A percentile compares a stretch with the other conserved stretches of the same genome.
Conservation (phyloP, 2,113 vertebrate genomes). For the Lontra canadensis region DNA sequence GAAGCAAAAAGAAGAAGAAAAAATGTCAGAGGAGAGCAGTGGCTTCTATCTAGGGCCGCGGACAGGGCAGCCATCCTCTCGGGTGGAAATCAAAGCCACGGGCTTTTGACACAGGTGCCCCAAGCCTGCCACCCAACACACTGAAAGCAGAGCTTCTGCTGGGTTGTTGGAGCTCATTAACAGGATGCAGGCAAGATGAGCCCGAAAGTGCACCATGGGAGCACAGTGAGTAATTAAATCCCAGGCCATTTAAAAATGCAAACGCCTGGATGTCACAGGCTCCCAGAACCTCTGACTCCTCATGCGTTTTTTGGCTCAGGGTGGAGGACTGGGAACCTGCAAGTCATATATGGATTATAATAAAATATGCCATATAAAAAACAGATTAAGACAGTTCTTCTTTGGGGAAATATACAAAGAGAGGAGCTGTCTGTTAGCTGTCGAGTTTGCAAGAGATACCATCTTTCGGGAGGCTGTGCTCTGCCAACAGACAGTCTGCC, state of each 20-base stretch:
- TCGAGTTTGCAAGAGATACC: conserved; percentile 89
- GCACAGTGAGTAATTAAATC: conserved; percentile 88
- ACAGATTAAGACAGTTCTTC: conserved; percentile 88
- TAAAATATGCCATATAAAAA: conserved; percentile 87
- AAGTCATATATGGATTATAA: conserved; percentile 86
- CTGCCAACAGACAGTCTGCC: conserved; percentile 87
- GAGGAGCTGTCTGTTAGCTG: conserved; percentile 88
- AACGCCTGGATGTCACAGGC: conserved; percentile 84
- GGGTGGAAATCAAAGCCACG: conserved; percentile 74
- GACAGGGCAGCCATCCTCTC: conserved; percentile 54
- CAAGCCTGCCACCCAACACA: conserved; percentile 80
- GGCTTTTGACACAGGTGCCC: conserved; percentile 81
- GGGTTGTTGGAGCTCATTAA: conserved; percentile 87
- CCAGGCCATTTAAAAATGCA: conserved; percentile 89
- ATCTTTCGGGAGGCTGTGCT: conserved; percentile 87
- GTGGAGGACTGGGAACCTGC: conserved; percentile 78
- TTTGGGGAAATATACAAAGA: conserved; percentile 88
- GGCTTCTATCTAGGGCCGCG: conserved; percentile 10
- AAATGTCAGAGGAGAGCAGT: not conserved
- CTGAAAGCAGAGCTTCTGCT: conserved; percentile 82
- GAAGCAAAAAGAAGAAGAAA: not conserved
- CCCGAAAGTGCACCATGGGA: conserved; percentile 83
- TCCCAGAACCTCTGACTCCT: conserved; percentile 81
- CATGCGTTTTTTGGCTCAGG: conserved; percentile 59
- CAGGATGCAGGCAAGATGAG: conserved; percentile 83